Evolutionary conservation across 2,797 vertebrate genomes (phyloP).

Genomic region (Liasis olivaceus): DNA sequence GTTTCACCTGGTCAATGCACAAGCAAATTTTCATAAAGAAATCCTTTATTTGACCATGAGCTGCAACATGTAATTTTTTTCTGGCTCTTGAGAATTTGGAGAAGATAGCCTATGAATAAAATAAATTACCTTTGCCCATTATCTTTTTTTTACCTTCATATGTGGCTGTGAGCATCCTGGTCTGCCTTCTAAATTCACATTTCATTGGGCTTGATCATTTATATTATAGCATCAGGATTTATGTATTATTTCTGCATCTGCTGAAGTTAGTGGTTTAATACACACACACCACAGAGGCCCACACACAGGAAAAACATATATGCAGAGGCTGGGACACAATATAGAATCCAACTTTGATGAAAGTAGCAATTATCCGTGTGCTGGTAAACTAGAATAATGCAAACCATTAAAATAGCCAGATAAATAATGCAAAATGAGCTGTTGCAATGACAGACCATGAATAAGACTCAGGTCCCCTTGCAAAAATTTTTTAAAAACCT

Average conservation of each 20-base stretch:
- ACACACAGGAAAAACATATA: neutral
- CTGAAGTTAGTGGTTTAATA: neutral
- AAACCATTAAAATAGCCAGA: neutral
- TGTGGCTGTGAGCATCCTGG: neutral
- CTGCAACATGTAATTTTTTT: constrained; percentile 34
- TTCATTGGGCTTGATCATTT: constrained; percentile 19
- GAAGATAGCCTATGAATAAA: neutral
- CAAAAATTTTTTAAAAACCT: too few species aligned
- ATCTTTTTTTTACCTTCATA: neutral
- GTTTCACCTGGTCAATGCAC: constrained; percentile 82
- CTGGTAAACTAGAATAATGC: fast-evolving
- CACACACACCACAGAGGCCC: neutral
- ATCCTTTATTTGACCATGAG: constrained; percentile 77
- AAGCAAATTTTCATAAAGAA: constrained; percentile 86
- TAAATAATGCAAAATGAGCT: neutral
- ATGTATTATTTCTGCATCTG: constrained; percentile 15
- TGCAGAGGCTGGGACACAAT: neutral
- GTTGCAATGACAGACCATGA: too few species aligned
- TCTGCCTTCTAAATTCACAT: neutral
- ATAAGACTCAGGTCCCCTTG: too few species aligned
- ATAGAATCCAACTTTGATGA: neutral
- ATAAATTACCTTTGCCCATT: neutral
- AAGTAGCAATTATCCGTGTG: neutral
- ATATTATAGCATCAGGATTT: neutral
- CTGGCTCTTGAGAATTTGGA: neutral